These are phyloP conservation scores for Xanthorhoe spadicearia DNA, from an alignment of 2,888 invertebrate genomes.

Conservation along the genomic window DNA sequence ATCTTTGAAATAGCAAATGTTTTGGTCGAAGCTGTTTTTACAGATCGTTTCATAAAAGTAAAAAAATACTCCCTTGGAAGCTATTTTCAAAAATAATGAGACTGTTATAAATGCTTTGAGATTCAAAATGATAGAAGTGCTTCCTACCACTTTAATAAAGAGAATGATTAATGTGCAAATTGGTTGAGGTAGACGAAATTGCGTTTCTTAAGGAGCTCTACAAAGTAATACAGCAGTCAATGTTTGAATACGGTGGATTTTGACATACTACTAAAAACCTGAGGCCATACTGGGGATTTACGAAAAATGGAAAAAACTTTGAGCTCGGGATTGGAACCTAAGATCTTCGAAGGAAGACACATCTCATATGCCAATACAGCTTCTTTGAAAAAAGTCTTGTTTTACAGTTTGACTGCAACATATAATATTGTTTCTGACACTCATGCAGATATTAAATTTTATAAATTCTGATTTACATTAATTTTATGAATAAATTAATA, in stretches of 20 bases:
- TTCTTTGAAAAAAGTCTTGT: background rate
- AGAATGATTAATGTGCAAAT: slow-evolving; percentile 35
- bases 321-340: no score
- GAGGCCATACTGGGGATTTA: no score
- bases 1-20: no score
- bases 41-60: background rate
- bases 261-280: background rate
- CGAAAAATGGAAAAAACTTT: no score
- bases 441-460: slow-evolving; percentile 28
- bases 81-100: slow-evolving; percentile 24
- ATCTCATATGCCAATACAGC: no score
- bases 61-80: slow-evolving; percentile 2
- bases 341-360: no score
- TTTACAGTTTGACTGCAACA: slow-evolving; percentile 4
- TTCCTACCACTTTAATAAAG: slow-evolving; percentile 29
- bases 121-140: slow-evolving; percentile 29
- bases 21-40: background rate
- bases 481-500: slow-evolving; percentile 2
- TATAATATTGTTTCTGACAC: slow-evolving; percentile 20
- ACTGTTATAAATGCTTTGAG: slow-evolving; percentile 22
- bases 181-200: slow-evolving; percentile 30
- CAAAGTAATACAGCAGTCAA: slow-evolving; percentile 12
- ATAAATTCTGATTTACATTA: slow-evolving; percentile 19
- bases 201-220: slow-evolving; percentile 21
- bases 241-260: slow-evolving; percentile 2